Conservation (phyloP, 2,797 vertebrate genomes). For the Lepus oiostolus region DNA sequence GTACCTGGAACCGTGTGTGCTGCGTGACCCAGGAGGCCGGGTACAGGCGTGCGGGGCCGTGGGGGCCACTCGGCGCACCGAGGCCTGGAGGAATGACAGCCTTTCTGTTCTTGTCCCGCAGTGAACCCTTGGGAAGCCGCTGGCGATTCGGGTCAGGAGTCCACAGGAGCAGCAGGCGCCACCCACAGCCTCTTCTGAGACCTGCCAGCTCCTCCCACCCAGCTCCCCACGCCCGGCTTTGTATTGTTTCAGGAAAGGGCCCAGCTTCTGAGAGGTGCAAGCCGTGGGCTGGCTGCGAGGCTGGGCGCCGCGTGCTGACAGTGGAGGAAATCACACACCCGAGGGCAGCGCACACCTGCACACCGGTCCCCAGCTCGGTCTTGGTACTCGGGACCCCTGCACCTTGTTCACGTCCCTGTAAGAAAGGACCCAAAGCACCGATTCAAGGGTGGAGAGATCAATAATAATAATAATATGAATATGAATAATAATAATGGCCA, state of each 20-base stretch:
- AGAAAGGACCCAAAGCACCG: constrained; percentile 12
- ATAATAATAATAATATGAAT: constrained; percentile 73
- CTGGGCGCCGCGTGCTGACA: constrained; percentile 33
- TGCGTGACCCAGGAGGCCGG: too few species aligned
- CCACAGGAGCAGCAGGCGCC: constrained; percentile 3
- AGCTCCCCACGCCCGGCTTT: constrained; percentile 40
- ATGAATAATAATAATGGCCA: constrained; percentile 68
- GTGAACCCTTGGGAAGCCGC: constrained; percentile 60
- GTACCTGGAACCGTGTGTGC: neutral
- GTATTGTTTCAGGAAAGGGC: constrained; percentile 56
- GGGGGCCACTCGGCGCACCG: neutral
- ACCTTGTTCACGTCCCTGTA: neutral
- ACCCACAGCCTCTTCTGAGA: neutral
- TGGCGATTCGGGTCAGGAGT: neutral
- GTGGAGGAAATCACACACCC: neutral
- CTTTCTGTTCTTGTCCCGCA: constrained; percentile 58
- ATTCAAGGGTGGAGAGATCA: neutral
- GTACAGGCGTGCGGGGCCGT: neutral
- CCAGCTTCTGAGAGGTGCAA: neutral
- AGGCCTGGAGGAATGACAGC: neutral
- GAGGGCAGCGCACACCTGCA: accelerated
- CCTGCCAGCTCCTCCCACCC: constrained; percentile 45
- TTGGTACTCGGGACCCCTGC: constrained; percentile 50
- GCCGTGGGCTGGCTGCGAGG: constrained; percentile 59
- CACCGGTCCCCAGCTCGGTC: neutral